A percentile compares a stretch with the other conserved stretches of the same genome.
phyloP scores from a whole-genome alignment of 2,113 vertebrate genomes.

The Gadus chalcogrammus region DNA sequence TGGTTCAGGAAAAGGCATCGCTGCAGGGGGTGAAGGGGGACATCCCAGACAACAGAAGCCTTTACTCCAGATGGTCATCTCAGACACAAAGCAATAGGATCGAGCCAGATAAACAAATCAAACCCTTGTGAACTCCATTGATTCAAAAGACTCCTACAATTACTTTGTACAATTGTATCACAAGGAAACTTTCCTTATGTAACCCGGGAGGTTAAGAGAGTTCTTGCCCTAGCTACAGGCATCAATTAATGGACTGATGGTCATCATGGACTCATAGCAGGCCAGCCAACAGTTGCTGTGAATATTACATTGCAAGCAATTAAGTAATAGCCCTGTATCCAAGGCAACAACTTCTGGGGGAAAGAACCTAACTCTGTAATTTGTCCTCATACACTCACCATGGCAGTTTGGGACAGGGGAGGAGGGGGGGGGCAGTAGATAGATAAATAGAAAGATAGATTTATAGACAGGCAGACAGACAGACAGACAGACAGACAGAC shows the following conservation, averaged over 20 bases:
- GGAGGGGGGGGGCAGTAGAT: conserved; percentile 2
- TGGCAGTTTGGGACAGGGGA: neutral
- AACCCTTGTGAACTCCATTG: conserved; percentile 47
- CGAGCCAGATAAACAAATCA: conserved; percentile 26
- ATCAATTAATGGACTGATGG: conserved; percentile 49
- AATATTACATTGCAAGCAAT: conserved; percentile 63
- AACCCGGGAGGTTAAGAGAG: conserved; percentile 35
- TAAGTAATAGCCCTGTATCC: conserved; percentile 65
- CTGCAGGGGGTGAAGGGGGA: neutral
- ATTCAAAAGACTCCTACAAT: conserved; percentile 49
- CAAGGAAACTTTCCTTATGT: conserved; percentile 38
- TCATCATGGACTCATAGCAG: conserved; percentile 60
- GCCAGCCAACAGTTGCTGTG: conserved; percentile 44
- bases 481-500: neutral
- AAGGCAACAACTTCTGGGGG: conserved; percentile 58
- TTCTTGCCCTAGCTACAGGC: conserved; percentile 62
- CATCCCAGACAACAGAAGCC: conserved; percentile 8
- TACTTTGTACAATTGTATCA: conserved; percentile 52
- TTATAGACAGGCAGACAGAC: too few relatives aligned
- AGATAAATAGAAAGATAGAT: neutral
- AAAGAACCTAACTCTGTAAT: conserved; percentile 54
- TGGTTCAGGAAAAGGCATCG: too few relatives aligned
- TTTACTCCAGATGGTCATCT: conserved; percentile 11
- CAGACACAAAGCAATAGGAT: conserved; percentile 32
- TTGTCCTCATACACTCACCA: conserved; percentile 23